Percentiles rank a stretch among this genome's conserved stretches.
These are phyloP conservation scores for Mesocricetus auratus DNA, from an alignment of 2,113 vertebrate genomes.

Conservation along the genomic window DNA sequence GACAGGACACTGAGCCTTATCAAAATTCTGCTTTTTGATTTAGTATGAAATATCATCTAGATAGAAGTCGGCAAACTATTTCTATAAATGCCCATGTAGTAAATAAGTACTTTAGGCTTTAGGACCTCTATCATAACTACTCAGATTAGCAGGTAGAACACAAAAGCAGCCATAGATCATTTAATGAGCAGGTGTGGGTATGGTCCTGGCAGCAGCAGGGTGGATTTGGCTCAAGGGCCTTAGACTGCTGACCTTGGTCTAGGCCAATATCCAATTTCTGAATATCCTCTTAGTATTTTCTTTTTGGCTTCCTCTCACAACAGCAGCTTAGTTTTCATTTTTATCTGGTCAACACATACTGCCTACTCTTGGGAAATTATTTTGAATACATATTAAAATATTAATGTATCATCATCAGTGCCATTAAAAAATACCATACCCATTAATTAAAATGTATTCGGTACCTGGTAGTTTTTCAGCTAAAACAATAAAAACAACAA, in stretches of 20 bases:
- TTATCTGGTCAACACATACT: slow-evolving; percentile 35
- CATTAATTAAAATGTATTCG: slow-evolving; percentile 56
- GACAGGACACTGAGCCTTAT: background rate
- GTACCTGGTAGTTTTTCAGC: background rate
- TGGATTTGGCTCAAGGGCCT: background rate
- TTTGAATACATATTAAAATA: slow-evolving; percentile 55
- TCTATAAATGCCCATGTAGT: background rate
- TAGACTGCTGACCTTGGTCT: background rate
- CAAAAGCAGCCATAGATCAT: slow-evolving; percentile 20
- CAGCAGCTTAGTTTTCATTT: slow-evolving; percentile 41
- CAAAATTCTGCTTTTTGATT: slow-evolving; percentile 47
- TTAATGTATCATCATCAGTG: slow-evolving; percentile 7
- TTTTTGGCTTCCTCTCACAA: slow-evolving; percentile 35
- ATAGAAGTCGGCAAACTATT: slow-evolving; percentile 36
- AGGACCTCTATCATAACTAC: background rate
- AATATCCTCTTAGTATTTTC: slow-evolving; percentile 51
- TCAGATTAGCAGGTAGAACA: slow-evolving; percentile 15
- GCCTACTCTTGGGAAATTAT: slow-evolving; percentile 38
- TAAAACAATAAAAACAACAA: slow-evolving; percentile 8
- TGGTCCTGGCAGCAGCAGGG: background rate
- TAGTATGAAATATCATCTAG: slow-evolving; percentile 10
- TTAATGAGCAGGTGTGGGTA: slow-evolving; percentile 21
- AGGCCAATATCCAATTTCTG: slow-evolving; percentile 18
- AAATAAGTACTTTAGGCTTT: slow-evolving; percentile 50
- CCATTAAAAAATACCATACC: background rate